A percentile compares a stretch with the other conserved stretches of the same genome.
phyloP scores from a whole-genome alignment of 2,797 vertebrate species.

The Falco concolor region DNA sequence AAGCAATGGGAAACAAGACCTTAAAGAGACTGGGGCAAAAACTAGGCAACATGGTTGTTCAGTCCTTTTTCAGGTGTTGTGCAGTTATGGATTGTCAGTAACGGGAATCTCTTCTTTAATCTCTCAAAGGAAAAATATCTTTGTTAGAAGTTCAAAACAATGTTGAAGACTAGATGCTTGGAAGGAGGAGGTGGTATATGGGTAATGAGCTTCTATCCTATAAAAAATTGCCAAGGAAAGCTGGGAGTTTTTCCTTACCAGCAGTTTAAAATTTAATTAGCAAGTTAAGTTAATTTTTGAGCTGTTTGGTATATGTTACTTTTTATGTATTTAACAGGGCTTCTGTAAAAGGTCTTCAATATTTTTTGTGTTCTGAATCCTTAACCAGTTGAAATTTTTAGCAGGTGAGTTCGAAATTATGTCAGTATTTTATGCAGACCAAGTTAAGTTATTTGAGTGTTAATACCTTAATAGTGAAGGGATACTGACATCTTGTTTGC shows the following conservation, averaged over 20 bases:
- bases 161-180: background rate
- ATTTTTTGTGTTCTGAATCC: background rate
- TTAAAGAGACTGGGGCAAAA: background rate
- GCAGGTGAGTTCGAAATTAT: background rate
- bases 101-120: background rate
- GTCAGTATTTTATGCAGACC: background rate
- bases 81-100: background rate
- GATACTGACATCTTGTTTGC: background rate
- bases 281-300: background rate
- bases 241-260: background rate
- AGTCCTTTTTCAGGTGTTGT: background rate
- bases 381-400: background rate
- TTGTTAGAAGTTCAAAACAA: background rate
- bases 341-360: background rate
- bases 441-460: background rate
- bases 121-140: background rate
- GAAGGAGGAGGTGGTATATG: background rate
- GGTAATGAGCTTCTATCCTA: background rate
- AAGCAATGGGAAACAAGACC: background rate
- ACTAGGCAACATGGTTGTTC: background rate
- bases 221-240: background rate
- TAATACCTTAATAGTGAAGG: background rate
- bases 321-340: background rate
- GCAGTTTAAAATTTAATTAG: background rate
- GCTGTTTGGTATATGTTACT: background rate